Evolutionary conservation across 2,888 invertebrate species (phyloP).

Genomic region (Hydroisotoma schaefferi): DNA sequence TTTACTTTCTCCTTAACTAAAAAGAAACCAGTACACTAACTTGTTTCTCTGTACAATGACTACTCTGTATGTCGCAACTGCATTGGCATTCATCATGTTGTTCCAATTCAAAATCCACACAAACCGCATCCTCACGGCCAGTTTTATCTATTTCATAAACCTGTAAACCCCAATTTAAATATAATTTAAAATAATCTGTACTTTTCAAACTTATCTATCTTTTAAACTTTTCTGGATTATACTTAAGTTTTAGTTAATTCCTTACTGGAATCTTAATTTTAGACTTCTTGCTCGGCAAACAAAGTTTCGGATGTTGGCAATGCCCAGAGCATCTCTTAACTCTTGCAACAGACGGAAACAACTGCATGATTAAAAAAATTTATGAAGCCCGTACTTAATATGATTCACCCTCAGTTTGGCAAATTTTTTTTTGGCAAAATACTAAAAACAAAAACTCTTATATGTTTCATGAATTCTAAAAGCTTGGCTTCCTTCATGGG

Average conservation of each 20-base stretch:
- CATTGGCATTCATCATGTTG: conserved; percentile 34
- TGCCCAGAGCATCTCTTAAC: conserved; percentile 30
- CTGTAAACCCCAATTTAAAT: not conserved
- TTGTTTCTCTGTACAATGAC: conserved; percentile 27
- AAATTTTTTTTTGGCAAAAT: too few species aligned
- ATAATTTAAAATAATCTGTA: not conserved
- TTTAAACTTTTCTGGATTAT: not conserved
- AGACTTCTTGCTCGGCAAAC: conserved; percentile 18
- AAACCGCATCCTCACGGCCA: not conserved
- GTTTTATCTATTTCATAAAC: conserved; percentile 13
- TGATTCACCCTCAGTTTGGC: not conserved
- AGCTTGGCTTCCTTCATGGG: not conserved
- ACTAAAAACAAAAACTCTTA: too few species aligned
- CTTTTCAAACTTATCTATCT: not conserved
- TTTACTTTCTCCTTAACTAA: not conserved
- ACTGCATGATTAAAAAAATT: conserved; percentile 4
- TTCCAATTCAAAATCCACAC: conserved; percentile 28
- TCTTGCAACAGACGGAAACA: conserved; percentile 27
- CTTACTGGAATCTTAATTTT: conserved; percentile 26
- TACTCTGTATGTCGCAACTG: conserved; percentile 17
- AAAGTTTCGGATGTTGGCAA: conserved; percentile 19
- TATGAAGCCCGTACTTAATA: too few species aligned
- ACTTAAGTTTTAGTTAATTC: too few species aligned
- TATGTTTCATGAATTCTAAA: not conserved
- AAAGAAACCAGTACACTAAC: conserved; percentile 13